Evolutionary conservation across 1,140 invertebrate genomes (phyloP).

Genomic region (Drosophila rhopaloa): DNA sequence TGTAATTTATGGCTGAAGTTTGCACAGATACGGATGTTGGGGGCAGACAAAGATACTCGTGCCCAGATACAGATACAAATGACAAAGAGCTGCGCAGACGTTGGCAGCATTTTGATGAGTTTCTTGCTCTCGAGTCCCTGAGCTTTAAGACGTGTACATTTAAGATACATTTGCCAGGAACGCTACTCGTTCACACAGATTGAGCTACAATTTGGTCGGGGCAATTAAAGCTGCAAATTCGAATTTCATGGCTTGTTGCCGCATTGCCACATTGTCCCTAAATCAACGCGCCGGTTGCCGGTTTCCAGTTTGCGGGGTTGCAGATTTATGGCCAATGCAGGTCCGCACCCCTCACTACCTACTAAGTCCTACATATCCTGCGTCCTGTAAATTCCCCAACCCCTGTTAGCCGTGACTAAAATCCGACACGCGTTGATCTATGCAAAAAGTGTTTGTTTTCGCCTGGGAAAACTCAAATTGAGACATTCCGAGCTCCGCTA

Average conservation of each 20-base stretch:
- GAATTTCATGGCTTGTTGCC: conserved; percentile 70
- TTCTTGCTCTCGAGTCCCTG: conserved; percentile 26
- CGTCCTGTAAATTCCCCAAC: conserved; percentile 3
- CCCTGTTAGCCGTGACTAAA: conserved; percentile 56
- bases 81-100: conserved; percentile 66
- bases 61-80: conserved; percentile 56
- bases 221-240: conserved; percentile 67
- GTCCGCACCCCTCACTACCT: conserved; percentile 22
- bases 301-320: conserved; percentile 28
- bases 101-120: conserved; percentile 62
- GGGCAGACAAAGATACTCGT: conserved; percentile 46
- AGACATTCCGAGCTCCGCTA: conserved; percentile 37
- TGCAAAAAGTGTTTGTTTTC: conserved; percentile 67
- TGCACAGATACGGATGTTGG: conserved; percentile 59
- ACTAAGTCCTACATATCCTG: not conserved
- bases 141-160: conserved; percentile 20
- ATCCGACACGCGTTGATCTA: conserved; percentile 57
- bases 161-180: conserved; percentile 4
- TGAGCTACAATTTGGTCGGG: conserved; percentile 12
- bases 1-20: conserved; percentile 83
- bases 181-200: conserved; percentile 39
- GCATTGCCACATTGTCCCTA: conserved; percentile 76
- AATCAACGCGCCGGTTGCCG: conserved; percentile 55
- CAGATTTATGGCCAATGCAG: conserved; percentile 62
- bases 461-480: conserved; percentile 48